Percentiles rank a stretch among this genome's conserved stretches.
phyloP scores from a whole-genome alignment of 2,797 vertebrate genomes.

The Fundulus diaphanus region DNA sequence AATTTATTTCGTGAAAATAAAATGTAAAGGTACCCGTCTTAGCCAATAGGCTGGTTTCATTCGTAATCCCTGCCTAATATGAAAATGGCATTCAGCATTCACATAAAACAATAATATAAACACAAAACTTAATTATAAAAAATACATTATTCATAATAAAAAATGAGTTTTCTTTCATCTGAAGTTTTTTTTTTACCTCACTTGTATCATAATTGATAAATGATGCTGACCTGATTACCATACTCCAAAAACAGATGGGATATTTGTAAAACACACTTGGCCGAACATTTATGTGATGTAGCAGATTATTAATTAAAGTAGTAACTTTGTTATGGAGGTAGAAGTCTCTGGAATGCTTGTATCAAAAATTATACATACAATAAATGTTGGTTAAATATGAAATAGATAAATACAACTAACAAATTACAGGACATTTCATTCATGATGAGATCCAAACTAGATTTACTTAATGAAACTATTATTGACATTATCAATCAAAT shows the following conservation, averaged over 20 bases:
- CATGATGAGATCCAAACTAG: not conserved
- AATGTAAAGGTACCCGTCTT: not conserved
- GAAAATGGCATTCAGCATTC: too few relatives aligned
- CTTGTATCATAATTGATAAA: too few relatives aligned
- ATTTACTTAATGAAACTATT: too few relatives aligned
- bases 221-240: too few relatives aligned
- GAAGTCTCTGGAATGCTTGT: not conserved
- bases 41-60: not conserved
- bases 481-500: not conserved
- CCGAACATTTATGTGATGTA: not conserved
- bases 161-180: too few relatives aligned
- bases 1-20: not conserved
- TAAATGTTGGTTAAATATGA: not conserved
- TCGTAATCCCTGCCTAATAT: too few relatives aligned
- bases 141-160: too few relatives aligned
- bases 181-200: too few relatives aligned
- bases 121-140: too few relatives aligned
- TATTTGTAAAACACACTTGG: not conserved
- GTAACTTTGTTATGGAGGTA: not conserved
- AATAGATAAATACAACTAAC: not conserved
- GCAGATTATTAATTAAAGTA: not conserved
- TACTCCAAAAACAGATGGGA: too few relatives aligned
- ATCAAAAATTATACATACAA: not conserved
- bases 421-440: not conserved
- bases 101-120: too few relatives aligned